These are phyloP conservation scores for Melangyna quadrimaculata DNA, from an alignment of 2,888 invertebrate genomes.

Conservation along the genomic window DNA sequence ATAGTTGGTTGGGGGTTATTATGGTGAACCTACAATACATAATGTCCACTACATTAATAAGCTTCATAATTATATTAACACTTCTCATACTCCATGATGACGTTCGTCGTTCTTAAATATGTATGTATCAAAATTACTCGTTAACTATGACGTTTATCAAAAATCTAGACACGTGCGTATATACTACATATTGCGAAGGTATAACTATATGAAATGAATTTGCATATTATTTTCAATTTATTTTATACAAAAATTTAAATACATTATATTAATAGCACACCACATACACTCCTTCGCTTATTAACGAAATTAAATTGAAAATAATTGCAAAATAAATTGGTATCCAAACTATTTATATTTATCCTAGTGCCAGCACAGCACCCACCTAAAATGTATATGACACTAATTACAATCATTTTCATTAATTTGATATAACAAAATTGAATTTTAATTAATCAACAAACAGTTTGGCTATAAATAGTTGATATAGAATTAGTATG, in stretches of 20 bases:
- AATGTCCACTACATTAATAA: conserved; percentile 32
- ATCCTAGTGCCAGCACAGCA: no score
- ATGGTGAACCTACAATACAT: background rate
- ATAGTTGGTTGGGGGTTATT: background rate
- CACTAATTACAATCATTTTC: conserved; percentile 62
- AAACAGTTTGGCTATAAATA: background rate
- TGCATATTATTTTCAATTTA: background rate
- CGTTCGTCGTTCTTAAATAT: background rate
- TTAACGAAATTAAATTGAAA: conserved; percentile 48
- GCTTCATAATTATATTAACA: conserved; percentile 42
- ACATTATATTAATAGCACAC: background rate
- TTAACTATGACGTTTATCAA: background rate
- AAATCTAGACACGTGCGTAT: no score
- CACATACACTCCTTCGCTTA: background rate
- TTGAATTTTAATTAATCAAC: conserved; percentile 45
- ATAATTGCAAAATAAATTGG: conserved; percentile 62
- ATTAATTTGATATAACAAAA: conserved; percentile 47
- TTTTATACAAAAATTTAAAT: background rate
- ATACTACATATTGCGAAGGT: no score
- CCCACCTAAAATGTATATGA: no score
- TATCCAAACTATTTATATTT: conserved; percentile 51
- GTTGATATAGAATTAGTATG: background rate
- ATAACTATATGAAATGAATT: no score
- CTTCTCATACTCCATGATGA: background rate
- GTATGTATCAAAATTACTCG: background rate